Base-by-base conservation (phyloP, 2,113 vertebrate genomes). In the Calyptommatus sinebrachiatus region DNA sequence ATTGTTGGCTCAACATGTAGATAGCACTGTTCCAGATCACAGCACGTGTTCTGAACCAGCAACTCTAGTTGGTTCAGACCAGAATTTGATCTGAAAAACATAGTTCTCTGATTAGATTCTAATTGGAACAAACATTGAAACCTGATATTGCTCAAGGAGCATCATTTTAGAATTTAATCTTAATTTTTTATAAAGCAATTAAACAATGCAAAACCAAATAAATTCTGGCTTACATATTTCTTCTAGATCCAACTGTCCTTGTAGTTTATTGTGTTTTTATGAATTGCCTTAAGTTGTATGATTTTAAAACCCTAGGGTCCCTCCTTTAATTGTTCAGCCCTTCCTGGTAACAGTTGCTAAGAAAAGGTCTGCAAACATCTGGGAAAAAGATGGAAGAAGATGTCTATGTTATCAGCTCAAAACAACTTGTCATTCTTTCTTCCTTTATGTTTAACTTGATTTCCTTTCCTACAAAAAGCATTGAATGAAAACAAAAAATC, bases 71-170 rank as follows among this genome's bases (percentile, higher is more conserved):
- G 48, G 48, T 9, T 14, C 48, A 50, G 48, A 50, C 60, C 18
- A 60, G 71, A 31, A 73, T 73, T 31, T 28, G 28, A 12, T 18
- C 12, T 57, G 78, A 35, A 41, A 86, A 81, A 69, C 4, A 73
- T 5, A 83, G 48, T 18, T 71, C 65, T 71, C 57, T 83, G 66
- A 70, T 45, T 73, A 45, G 74, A 14, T 71, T 60, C 71, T 67
- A 74, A 29, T 82, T 73, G 78, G 82, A 87, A 79, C 80, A 86
- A 87, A 84, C 68, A 62, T 65, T 86, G 76, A 82, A 41, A 1
- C 35, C 65, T 74, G 77, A 50, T 66, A 75, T 85, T 68, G 60
- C 67, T 41, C 69, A 41, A 63, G 73, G 68, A 75, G 5, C 1
- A 21, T 78, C 87, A 77, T 69, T 31, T 69, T 12, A 20, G 46